A percentile compares a stretch with the other conserved stretches of the same genome.
These are phyloP conservation scores for Aplidium turbinatum DNA, from an alignment of 23 tunicate species.

Conservation along the genomic window DNA sequence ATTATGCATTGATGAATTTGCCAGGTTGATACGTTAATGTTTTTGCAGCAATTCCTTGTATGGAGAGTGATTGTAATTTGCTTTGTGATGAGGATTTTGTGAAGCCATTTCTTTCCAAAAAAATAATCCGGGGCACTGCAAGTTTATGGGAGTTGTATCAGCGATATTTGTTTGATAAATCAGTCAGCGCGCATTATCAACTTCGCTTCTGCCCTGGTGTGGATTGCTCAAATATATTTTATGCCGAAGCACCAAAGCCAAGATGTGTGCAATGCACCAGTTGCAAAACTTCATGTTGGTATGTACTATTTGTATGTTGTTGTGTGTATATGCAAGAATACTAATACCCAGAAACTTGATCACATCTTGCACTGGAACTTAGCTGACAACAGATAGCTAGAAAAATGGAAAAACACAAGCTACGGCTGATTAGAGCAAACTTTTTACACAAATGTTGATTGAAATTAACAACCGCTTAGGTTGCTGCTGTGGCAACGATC, in stretches of 20 bases:
- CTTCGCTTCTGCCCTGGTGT: conserved; percentile 91
- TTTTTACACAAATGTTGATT: background rate
- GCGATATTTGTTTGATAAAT: conserved; percentile 30
- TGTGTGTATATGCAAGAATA: background rate
- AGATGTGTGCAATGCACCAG: conserved; percentile 57
- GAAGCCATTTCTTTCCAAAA: conserved; percentile 32
- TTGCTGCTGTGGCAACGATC: background rate
- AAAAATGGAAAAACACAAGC: too few relatives aligned
- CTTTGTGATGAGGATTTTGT: conserved; percentile 68
- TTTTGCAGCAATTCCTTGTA: conserved; percentile 68
- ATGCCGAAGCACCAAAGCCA: conserved; percentile 67
- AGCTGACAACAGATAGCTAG: too few relatives aligned
- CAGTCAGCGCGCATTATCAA: conserved; percentile 66
- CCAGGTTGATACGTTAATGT: too few relatives aligned
- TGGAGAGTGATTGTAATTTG: conserved; percentile 65
- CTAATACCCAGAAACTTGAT: too few relatives aligned
- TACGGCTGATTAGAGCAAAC: background rate
- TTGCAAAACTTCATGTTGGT: conserved; percentile 62
- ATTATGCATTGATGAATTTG: too few relatives aligned
- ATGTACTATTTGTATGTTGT: too few relatives aligned
- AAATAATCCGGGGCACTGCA: conserved; percentile 10
- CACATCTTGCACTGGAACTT: too few relatives aligned
- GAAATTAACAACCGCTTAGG: background rate
- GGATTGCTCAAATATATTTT: conserved; percentile 62
- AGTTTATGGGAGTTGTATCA: conserved; percentile 1